A percentile compares a stretch with the other conserved stretches of the same genome.
Conservation (phyloP, 2,113 vertebrate genomes). For the Salvelinus namaycush region DNA sequence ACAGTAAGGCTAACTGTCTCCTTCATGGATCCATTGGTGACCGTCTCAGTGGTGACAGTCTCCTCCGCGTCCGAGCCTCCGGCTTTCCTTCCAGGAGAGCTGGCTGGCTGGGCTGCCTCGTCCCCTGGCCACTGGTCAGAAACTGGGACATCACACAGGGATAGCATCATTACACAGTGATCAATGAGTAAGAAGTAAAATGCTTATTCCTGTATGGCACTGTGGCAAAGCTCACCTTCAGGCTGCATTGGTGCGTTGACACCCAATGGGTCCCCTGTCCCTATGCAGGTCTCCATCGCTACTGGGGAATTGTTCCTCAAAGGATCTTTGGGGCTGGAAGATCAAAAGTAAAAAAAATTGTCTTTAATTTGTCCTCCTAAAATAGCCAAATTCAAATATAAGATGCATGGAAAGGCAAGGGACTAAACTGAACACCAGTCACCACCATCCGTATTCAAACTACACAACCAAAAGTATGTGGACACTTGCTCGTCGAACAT, state of each 20-base stretch:
- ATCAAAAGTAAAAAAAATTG: constrained; percentile 18
- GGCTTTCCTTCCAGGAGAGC: constrained; percentile 52
- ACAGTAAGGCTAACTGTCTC: constrained; percentile 98
- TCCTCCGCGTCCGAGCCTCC: constrained; percentile 81
- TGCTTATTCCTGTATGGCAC: background rate
- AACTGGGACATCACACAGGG: constrained; percentile 40
- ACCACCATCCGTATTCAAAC: no score
- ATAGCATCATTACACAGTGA: background rate
- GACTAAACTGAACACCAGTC: background rate
- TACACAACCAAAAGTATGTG: no score
- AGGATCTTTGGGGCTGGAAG: constrained; percentile 86
- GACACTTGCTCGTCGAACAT: no score
- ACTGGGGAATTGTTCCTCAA: constrained; percentile 94
- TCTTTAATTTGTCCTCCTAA: no score
- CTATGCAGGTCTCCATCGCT: constrained; percentile 96
- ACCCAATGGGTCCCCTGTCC: constrained; percentile 83
- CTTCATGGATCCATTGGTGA: constrained; percentile 98
- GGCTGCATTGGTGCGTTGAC: constrained; percentile 77
- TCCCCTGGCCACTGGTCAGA: constrained; percentile 66
- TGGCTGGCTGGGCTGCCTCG: constrained; percentile 28
- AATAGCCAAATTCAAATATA: background rate
- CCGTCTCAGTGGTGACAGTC: constrained; percentile 93
- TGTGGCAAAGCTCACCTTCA: constrained; percentile 75
- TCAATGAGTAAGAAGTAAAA: background rate
- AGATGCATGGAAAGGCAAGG: background rate